These are phyloP conservation scores for Acropora tenuis DNA, from an alignment of 64 coral and sea anemone species.

Conservation along the genomic window DNA sequence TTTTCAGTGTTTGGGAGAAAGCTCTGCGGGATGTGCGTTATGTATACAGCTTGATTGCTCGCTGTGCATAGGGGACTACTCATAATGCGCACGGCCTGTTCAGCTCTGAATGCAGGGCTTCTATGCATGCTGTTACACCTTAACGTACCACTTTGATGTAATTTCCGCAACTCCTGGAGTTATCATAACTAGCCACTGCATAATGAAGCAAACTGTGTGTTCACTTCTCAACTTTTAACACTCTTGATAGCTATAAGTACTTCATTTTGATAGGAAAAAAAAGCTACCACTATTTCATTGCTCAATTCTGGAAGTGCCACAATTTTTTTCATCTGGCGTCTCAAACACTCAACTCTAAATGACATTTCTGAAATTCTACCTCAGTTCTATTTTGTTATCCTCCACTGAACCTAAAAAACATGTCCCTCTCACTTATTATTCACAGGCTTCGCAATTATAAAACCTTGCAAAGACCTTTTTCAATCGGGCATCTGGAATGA, in stretches of 20 bases:
- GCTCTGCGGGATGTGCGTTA: not conserved
- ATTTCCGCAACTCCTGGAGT: not conserved
- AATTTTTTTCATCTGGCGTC: no score
- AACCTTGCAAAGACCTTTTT: not conserved
- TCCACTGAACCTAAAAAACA: no score
- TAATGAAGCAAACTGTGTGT: not conserved
- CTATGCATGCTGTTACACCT: not conserved
- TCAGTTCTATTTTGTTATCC: no score
- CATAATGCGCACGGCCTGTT: not conserved
- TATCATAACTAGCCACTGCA: not conserved
- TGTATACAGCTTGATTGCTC: conserved; percentile 13
- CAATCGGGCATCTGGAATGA: not conserved
- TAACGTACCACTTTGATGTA: not conserved
- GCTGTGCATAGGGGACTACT: not conserved
- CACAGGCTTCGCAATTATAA: not conserved
- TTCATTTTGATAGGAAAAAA: no score
- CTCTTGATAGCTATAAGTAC: no score
- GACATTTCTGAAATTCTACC: no score
- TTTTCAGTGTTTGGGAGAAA: conserved; percentile 20
- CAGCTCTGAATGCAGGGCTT: not conserved
- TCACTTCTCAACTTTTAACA: no score
- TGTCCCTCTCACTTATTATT: no score
- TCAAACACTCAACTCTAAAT: no score
- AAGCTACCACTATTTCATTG: no score
- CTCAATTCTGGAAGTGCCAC: no score